A percentile compares a stretch with the other conserved stretches of the same genome.
phyloP scores from a whole-genome alignment of 1,140 invertebrate genomes.

The Temnothorax nylanderi region DNA sequence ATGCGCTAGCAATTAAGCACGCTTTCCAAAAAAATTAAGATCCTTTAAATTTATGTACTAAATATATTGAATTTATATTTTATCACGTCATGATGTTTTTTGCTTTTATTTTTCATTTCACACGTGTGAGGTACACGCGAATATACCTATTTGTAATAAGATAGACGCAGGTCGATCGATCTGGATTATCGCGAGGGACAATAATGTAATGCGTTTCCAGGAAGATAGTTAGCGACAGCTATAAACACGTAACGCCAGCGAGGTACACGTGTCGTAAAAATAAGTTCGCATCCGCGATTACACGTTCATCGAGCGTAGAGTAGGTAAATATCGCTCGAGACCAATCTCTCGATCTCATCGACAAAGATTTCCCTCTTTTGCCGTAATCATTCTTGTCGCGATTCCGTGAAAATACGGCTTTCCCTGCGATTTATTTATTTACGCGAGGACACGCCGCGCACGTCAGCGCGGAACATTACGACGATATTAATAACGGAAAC shows the following conservation, averaged over 20 bases:
- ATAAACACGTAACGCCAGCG: slow-evolving; percentile 18
- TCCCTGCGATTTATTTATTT: not conserved
- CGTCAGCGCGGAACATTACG: not conserved
- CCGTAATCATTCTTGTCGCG: slow-evolving; percentile 35
- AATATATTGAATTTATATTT: too few species aligned
- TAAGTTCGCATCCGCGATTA: slow-evolving; percentile 14
- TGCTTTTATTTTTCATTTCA: slow-evolving; percentile 10
- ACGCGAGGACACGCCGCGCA: not conserved
- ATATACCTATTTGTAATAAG: not conserved
- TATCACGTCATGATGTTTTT: not conserved
- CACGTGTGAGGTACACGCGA: not conserved
- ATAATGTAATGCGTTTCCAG: slow-evolving; percentile 51
- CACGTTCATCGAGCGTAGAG: not conserved
- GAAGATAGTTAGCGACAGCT: slow-evolving; percentile 29
- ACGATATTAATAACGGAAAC: slow-evolving; percentile 29
- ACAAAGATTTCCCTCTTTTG: not conserved
- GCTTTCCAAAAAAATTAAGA: not conserved
- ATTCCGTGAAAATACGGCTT: not conserved
- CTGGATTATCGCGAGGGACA: slow-evolving; percentile 13
- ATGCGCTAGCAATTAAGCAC: not conserved
- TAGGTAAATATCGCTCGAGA: slow-evolving; percentile 53
- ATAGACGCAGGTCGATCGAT: not conserved
- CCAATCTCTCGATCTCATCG: slow-evolving; percentile 58
- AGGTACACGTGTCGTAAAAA: slow-evolving; percentile 5
- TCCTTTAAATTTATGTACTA: not conserved